Evolutionary conservation across 2,888 invertebrate species (phyloP).

Genomic region (Halocaridina rubra): DNA sequence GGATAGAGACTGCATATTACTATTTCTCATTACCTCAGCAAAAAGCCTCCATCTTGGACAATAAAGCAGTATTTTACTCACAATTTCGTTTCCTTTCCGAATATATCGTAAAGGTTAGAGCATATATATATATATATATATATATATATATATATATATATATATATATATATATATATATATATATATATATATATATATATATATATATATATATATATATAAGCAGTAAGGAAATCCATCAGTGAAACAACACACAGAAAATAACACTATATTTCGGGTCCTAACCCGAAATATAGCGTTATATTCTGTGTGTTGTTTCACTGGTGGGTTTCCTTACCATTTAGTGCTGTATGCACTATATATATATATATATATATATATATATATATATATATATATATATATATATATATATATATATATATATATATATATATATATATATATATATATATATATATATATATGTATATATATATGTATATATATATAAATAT

Average conservation of each 20-base stretch:
- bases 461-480: background rate
- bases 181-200: slow-evolving; percentile 5
- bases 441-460: background rate
- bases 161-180: slow-evolving; percentile 10
- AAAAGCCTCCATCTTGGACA: too few relatives aligned
- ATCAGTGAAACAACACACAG: too few relatives aligned
- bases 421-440: background rate
- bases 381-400: background rate
- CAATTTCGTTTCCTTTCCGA: too few relatives aligned
- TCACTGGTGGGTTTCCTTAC: too few relatives aligned
- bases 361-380: background rate
- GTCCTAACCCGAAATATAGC: too few relatives aligned
- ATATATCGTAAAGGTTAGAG: too few relatives aligned
- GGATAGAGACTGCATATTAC: too few relatives aligned
- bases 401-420: slow-evolving; percentile 8
- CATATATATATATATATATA: background rate
- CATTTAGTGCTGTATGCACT: too few relatives aligned
- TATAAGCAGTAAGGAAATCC: background rate
- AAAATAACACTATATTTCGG: too few relatives aligned
- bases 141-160: background rate
- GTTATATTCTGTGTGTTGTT: too few relatives aligned
- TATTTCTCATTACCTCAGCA: too few relatives aligned
- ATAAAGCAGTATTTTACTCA: too few relatives aligned
- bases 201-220: slow-evolving; percentile 6
- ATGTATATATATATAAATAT: background rate